Base-by-base conservation (phyloP, 2,888 invertebrate genomes). In the Plebejus melissa region DNA sequence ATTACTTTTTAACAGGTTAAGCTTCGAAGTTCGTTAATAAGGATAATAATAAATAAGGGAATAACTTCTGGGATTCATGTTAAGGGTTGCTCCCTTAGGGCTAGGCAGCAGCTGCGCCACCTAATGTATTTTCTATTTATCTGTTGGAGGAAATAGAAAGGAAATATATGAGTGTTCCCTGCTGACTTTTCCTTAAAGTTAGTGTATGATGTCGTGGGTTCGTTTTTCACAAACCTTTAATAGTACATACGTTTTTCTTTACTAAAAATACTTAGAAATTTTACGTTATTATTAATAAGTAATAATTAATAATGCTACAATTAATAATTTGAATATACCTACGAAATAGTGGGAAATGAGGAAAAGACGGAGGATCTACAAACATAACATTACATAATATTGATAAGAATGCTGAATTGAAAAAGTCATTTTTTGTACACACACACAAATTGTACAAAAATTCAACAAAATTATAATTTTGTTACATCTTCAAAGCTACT, bases 11-110 rank as follows among this genome's bases (percentile, higher is more conserved):
- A 9, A 89, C 90, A 91, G 90, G 87, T 89, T 83, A 88, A 86
- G 87, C 88, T 88, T 88, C 84, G 82, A 74, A 81, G 83, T 82
- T 85, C 87, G 90, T 91, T 91, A 92, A 92, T 93, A 92, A 90
- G 91, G 91, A 91, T 89, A 90, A 91, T 91, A 92, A 92, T 93
- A 93, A 93, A 93, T 93, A 93, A 79, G 84, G 87, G 87, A 89
- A 89, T 90, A 89, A 90, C 91, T 90, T 92, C 89, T 86, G 89
- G 91, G 90, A 88, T 88, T 89, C 89, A 90, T 90, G 90, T 86
- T 90, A 86, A 90, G 93, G 93, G 93, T 90, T 89, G 87, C 84
- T 91, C 92, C 93, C 93, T 80, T 81, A 90, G 92, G 91, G 87
- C 83, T 82, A 77, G 77, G 81, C 83, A 82, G 82, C 93, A 93